A percentile compares a stretch with the other conserved stretches of the same genome.
These are phyloP conservation scores for Apamea anceps DNA, from an alignment of 2,888 invertebrate genomes.

Conservation along the genomic window DNA sequence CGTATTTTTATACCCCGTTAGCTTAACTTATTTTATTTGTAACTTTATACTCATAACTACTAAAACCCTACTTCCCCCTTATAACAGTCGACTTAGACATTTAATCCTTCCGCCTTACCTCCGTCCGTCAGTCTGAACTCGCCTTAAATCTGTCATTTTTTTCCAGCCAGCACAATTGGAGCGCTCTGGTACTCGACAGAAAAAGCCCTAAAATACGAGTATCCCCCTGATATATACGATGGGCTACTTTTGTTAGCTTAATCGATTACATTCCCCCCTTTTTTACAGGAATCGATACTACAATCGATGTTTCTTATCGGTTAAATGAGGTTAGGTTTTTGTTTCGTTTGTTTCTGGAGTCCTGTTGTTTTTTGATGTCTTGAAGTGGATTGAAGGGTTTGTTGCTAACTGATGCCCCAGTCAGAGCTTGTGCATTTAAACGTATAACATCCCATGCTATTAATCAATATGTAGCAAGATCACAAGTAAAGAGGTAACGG, in stretches of 20 bases:
- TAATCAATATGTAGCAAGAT: neutral
- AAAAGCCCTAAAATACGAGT: constrained; percentile 80
- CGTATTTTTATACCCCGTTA: neutral
- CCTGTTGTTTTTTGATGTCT: constrained; percentile 6
- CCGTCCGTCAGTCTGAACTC: constrained; percentile 70
- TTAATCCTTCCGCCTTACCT: neutral
- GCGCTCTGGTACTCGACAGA: constrained; percentile 68
- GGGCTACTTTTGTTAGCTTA: constrained; percentile 72
- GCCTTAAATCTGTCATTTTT: constrained; percentile 80
- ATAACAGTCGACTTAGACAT: neutral
- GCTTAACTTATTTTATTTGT: neutral
- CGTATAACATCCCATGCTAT: neutral
- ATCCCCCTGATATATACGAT: constrained; percentile 76
- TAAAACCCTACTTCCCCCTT: neutral
- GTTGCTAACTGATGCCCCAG: constrained; percentile 13
- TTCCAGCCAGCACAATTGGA: constrained; percentile 75
- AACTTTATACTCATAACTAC: neutral
- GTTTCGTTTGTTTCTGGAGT: constrained; percentile 20
- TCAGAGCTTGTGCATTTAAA: neutral
- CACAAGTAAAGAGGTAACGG: neutral
- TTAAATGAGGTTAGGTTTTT: constrained; percentile 50
- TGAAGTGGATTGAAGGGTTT: constrained; percentile 6
- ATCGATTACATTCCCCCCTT: constrained; percentile 65
- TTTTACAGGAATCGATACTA: constrained; percentile 65
- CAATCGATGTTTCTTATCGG: constrained; percentile 65